Percentiles rank a stretch among this genome's conserved stretches.
Conservation (phyloP, 2,797 vertebrate genomes). For the Crenichthys baileyi region DNA sequence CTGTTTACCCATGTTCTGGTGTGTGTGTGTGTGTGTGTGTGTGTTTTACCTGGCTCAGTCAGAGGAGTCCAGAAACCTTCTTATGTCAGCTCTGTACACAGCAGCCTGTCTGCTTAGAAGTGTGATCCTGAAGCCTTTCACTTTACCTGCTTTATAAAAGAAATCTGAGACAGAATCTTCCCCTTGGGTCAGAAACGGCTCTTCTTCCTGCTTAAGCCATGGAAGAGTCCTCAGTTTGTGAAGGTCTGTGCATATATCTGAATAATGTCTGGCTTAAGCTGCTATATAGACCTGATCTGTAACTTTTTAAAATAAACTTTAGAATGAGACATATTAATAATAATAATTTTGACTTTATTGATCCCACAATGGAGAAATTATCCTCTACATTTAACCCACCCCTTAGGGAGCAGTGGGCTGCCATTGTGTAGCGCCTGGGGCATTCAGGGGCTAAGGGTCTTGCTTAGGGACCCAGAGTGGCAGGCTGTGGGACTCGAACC, state of each 20-base stretch:
- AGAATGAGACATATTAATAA: too few species aligned
- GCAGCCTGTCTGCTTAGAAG: constrained; percentile 66
- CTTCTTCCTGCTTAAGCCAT: constrained; percentile 45
- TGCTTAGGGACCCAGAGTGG: too few species aligned
- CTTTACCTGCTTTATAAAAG: constrained; percentile 47
- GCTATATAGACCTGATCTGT: too few species aligned
- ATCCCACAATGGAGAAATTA: too few species aligned
- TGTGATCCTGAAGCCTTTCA: constrained; percentile 61
- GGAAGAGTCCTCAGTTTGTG: constrained; percentile 46
- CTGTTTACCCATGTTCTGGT: constrained; percentile 29
- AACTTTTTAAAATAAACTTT: too few species aligned
- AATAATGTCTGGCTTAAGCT: constrained; percentile 39
- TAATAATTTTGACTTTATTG: too few species aligned
- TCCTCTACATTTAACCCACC: too few species aligned
- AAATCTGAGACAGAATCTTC: constrained; percentile 64
- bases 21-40: constrained; percentile 8
- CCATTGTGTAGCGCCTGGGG: too few species aligned
- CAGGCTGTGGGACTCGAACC: too few species aligned
- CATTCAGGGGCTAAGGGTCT: too few species aligned
- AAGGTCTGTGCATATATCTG: constrained; percentile 39
- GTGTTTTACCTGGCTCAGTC: constrained; percentile 12
- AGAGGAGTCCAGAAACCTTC: constrained; percentile 48
- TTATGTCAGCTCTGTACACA: constrained; percentile 66
- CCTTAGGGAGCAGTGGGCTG: too few species aligned
- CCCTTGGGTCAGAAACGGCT: constrained; percentile 44